Percentiles rank a stretch among this genome's conserved stretches.
phyloP scores from a whole-genome alignment of 2,113 vertebrate species.

The Melanotaenia duboulayi region DNA sequence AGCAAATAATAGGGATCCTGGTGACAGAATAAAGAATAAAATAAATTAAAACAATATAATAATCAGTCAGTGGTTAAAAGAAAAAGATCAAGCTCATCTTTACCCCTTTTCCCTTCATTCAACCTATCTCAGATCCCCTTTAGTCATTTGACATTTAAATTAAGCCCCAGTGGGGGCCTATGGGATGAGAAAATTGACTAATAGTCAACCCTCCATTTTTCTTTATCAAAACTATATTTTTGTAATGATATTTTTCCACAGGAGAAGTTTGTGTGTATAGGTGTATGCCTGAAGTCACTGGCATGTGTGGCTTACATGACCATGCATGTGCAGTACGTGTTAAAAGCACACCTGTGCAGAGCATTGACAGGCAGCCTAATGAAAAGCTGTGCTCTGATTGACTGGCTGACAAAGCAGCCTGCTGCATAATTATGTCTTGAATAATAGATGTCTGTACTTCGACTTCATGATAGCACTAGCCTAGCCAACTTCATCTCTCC shows the following conservation, averaged over 20 bases:
- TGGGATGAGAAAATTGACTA: slow-evolving; percentile 34
- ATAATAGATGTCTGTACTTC: slow-evolving; percentile 82
- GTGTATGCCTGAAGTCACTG: slow-evolving; percentile 10
- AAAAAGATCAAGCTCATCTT: no score
- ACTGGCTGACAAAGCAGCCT: slow-evolving; percentile 79
- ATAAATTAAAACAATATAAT: no score
- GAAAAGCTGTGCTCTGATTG: slow-evolving; percentile 81
- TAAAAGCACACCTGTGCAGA: slow-evolving; percentile 58
- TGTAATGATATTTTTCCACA: slow-evolving; percentile 6
- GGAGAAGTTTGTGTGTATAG: not conserved
- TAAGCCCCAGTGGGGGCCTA: slow-evolving; percentile 51
- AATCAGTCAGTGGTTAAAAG: no score
- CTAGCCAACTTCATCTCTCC: slow-evolving; percentile 33
- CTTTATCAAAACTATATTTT: slow-evolving; percentile 31
- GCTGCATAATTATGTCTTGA: slow-evolving; percentile 82
- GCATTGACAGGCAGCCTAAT: slow-evolving; percentile 79
- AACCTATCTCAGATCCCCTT: slow-evolving; percentile 55
- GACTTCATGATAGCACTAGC: slow-evolving; percentile 60
- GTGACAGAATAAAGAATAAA: no score
- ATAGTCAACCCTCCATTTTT: slow-evolving; percentile 18
- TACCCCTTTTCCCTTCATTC: not conserved
- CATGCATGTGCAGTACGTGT: slow-evolving; percentile 21
- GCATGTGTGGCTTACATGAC: slow-evolving; percentile 4
- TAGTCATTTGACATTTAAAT: slow-evolving; percentile 81
- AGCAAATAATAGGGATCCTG: no score